Conservation (phyloP, 2,113 vertebrate species). For the Phrynosoma blainvillii region DNA sequence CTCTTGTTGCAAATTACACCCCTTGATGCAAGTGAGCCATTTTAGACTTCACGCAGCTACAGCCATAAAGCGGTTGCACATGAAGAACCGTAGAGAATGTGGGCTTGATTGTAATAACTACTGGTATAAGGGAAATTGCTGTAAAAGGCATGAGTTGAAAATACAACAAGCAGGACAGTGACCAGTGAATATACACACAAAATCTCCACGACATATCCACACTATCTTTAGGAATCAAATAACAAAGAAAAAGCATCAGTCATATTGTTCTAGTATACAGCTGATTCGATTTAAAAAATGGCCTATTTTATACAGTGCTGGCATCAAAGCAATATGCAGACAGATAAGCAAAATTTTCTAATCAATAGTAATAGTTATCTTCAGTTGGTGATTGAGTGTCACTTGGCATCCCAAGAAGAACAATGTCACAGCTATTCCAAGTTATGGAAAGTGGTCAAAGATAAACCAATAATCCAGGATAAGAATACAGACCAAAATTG, state of each 20-base stretch:
- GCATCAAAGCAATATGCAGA: background rate
- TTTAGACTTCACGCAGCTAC: too few relatives aligned
- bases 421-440: slow-evolving; percentile 9
- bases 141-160: background rate
- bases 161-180: background rate
- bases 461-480: background rate
- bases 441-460: background rate
- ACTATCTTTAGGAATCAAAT: background rate
- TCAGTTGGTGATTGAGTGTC: background rate
- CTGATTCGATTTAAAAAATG: background rate
- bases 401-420: background rate
- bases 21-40: background rate
- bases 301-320: background rate
- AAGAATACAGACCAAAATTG: slow-evolving; percentile 1
- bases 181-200: background rate
- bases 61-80: background rate
- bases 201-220: background rate
- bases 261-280: background rate
- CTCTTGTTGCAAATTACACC: background rate
- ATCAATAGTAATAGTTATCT: background rate
- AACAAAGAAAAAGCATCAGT: background rate
- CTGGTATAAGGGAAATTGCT: background rate
- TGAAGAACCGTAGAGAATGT: background rate
- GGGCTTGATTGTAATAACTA: background rate
- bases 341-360: background rate